Percentiles rank a stretch among this genome's conserved stretches.
Evolutionary conservation across 2,797 vertebrate genomes (phyloP).

Genomic region (Threskiornis aethiopicus): DNA sequence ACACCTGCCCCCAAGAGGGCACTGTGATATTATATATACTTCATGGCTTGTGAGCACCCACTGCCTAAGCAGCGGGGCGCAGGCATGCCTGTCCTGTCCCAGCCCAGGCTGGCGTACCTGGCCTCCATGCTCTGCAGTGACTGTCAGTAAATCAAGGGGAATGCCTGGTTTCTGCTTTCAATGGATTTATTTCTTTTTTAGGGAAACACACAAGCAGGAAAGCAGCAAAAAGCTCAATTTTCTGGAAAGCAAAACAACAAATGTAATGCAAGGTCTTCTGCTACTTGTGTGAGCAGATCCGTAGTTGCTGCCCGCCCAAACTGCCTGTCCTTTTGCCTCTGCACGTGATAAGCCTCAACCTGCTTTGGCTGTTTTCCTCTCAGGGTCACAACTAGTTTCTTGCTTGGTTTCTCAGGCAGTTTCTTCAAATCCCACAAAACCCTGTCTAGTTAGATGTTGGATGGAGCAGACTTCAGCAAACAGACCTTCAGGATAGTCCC

Average conservation of each 20-base stretch:
- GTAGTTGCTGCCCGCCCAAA: background rate
- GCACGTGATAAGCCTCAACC: background rate
- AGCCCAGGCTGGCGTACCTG: background rate
- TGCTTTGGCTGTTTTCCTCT: background rate
- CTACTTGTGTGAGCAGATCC: background rate
- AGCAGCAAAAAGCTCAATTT: background rate
- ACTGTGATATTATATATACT: background rate
- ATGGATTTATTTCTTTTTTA: background rate
- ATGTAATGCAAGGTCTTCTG: background rate
- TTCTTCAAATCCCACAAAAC: background rate
- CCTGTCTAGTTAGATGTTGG: background rate
- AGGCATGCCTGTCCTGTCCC: background rate
- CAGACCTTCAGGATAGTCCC: background rate
- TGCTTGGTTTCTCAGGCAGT: background rate
- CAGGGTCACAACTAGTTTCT: background rate
- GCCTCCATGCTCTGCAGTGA: background rate
- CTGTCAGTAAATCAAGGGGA: background rate
- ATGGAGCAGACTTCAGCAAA: background rate
- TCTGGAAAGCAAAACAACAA: background rate
- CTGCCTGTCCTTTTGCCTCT: fast-evolving
- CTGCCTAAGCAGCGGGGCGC: fast-evolving
- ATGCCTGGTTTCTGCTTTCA: background rate
- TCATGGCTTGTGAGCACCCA: background rate
- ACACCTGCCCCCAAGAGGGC: constrained; percentile 56
- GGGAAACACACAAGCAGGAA: background rate